Evolutionary conservation across 2,888 invertebrate genomes (phyloP).

Genomic region (Drosophila incognita): DNA sequence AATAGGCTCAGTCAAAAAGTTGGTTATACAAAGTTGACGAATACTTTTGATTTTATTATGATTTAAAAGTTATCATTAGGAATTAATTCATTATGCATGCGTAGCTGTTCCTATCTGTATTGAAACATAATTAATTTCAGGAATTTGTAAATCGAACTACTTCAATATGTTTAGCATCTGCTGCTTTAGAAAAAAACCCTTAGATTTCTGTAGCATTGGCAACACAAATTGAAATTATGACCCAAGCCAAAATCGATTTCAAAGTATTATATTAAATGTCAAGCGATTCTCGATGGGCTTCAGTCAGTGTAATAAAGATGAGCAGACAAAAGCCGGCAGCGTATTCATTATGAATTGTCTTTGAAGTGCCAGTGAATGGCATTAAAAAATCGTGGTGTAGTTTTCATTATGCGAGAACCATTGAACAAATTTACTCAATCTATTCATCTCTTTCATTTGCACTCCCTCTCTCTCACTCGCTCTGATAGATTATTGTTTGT

Average conservation of each 20-base stretch:
- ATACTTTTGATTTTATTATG: not conserved
- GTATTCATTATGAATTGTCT: slow-evolving; percentile 68
- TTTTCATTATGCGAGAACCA: slow-evolving; percentile 71
- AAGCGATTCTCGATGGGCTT: slow-evolving; percentile 27
- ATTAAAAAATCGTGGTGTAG: slow-evolving; percentile 64
- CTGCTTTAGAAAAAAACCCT: slow-evolving; percentile 9
- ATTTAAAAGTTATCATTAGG: not conserved
- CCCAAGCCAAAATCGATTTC: slow-evolving; percentile 43
- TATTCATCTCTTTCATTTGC: slow-evolving; percentile 16
- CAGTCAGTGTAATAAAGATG: slow-evolving; percentile 26
- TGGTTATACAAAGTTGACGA: too few species aligned
- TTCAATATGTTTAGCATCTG: slow-evolving; percentile 54
- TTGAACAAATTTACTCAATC: slow-evolving; percentile 74
- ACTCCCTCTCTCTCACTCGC: slow-evolving; percentile 2
- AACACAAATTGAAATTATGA: slow-evolving; percentile 67
- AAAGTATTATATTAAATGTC: slow-evolving; percentile 55
- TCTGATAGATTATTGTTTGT: slow-evolving; percentile 53
- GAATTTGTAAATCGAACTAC: not conserved
- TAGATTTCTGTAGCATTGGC: slow-evolving; percentile 13
- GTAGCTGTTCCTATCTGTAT: not conserved
- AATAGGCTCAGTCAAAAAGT: too few species aligned
- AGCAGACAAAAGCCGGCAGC: slow-evolving; percentile 25
- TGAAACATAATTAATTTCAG: not conserved
- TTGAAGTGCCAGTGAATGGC: slow-evolving; percentile 77
- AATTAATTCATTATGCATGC: not conserved